These are phyloP conservation scores for Macropis europaea DNA, from an alignment of 2,888 invertebrate species.

Conservation along the genomic window DNA sequence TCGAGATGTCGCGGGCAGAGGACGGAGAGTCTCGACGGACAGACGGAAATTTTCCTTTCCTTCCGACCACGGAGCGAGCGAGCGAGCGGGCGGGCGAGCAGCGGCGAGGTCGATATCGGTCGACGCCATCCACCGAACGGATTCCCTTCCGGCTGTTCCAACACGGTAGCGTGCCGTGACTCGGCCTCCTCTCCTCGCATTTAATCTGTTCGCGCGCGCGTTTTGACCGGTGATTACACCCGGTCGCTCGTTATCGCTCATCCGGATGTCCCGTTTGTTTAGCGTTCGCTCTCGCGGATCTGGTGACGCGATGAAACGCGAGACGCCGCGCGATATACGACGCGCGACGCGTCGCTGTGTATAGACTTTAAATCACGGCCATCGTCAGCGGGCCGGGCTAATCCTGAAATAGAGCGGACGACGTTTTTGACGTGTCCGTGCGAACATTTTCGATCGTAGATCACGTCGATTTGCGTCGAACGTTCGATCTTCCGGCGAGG, in stretches of 20 bases:
- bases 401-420: conserved; percentile 37
- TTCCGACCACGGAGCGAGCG: neutral
- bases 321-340: conserved; percentile 23
- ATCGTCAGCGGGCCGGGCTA: conserved; percentile 19
- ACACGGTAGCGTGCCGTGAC: conserved; percentile 23
- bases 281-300: conserved; percentile 37
- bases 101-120: conserved; percentile 19
- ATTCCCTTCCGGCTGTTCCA: conserved; percentile 33
- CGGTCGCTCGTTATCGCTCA: conserved; percentile 49
- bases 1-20: conserved; percentile 7
- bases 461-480: conserved; percentile 10
- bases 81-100: neutral
- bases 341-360: conserved; percentile 4
- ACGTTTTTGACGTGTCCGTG: neutral
- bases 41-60: conserved; percentile 43
- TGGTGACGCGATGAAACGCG: conserved; percentile 27
- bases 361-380: conserved; percentile 49
- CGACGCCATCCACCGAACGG: conserved; percentile 13
- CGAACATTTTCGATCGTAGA: neutral
- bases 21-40: conserved; percentile 23
- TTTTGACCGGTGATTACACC: conserved; percentile 58
- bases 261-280: conserved; percentile 51
- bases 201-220: conserved; percentile 53
- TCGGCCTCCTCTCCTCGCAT: conserved; percentile 44
- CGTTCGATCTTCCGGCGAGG: neutral